Evolutionary conservation across 1,140 invertebrate genomes (phyloP).

Genomic region (Wasmannia auropunctata): DNA sequence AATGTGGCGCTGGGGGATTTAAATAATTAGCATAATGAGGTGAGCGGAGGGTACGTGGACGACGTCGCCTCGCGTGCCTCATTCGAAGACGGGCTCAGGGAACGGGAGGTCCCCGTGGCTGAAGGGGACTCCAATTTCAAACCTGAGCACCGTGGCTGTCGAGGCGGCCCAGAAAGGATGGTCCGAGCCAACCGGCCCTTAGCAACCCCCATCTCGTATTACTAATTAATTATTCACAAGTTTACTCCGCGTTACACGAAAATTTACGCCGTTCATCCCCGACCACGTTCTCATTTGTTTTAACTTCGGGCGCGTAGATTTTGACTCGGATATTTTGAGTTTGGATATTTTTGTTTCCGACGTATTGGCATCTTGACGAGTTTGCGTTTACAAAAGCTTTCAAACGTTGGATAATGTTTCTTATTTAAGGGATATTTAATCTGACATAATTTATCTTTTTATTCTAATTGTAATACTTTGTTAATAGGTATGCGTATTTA

Average conservation of each 20-base stretch:
- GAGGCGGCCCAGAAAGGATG: constrained; percentile 67
- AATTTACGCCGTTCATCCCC: constrained; percentile 71
- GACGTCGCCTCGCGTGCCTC: constrained; percentile 70
- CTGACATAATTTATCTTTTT: not conserved
- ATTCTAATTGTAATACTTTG: not conserved
- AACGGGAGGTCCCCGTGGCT: constrained; percentile 49
- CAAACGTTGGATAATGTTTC: not conserved
- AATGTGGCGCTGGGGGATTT: constrained; percentile 72
- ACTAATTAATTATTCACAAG: constrained; percentile 82
- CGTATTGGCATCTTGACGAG: not conserved
- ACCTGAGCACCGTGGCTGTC: constrained; percentile 65
- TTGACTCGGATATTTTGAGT: not conserved
- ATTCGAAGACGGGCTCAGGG: constrained; percentile 65
- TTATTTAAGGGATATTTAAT: not conserved
- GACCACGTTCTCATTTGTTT: not conserved
- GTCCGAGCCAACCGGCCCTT: constrained; percentile 74
- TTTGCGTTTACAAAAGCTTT: not conserved
- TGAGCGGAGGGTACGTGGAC: constrained; percentile 65
- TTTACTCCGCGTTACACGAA: constrained; percentile 71
- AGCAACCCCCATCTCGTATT: constrained; percentile 79
- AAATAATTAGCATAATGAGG: constrained; percentile 81
- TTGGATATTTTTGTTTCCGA: not conserved
- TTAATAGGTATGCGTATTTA: not conserved
- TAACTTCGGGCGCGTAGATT: constrained; percentile 18
- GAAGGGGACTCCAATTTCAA: constrained; percentile 76